Conservation (phyloP, 2,797 vertebrate species). For the Micromesistius poutassou region DNA sequence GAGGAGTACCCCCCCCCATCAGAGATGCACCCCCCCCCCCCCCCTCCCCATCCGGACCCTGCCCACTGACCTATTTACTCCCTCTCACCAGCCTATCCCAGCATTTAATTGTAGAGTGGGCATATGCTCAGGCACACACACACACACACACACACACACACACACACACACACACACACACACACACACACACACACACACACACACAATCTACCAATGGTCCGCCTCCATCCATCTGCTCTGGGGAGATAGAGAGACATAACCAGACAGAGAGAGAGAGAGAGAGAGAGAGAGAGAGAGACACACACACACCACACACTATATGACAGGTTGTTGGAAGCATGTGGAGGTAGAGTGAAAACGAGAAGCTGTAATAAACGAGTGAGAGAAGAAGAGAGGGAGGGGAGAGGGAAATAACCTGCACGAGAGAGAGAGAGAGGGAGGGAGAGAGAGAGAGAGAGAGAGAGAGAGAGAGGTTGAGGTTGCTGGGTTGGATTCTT, state of each 20-base stretch:
- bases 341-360: conserved; percentile 20
- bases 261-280: conserved; percentile 21
- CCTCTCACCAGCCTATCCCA: conserved; percentile 31
- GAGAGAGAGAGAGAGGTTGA: conserved; percentile 23
- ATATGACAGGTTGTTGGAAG: neutral
- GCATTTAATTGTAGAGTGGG: conserved; percentile 43
- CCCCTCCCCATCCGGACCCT: conserved; percentile 39
- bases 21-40: conserved; percentile 26
- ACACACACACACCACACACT: no score
- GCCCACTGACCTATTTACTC: conserved; percentile 39
- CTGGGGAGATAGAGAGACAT: conserved; percentile 13
- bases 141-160: conserved; percentile 53
- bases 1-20: conserved; percentile 18
- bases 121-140: conserved; percentile 31
- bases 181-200: conserved; percentile 50
- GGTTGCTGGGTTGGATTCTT: neutral
- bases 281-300: conserved; percentile 4
- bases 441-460: neutral
- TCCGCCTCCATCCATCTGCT: conserved; percentile 42
- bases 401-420: neutral
- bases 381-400: conserved; percentile 19
- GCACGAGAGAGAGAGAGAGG: neutral
- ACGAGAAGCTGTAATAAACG: neutral
- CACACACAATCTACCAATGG: neutral
- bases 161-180: neutral